phyloP scores from a whole-genome alignment of 2,888 invertebrate genomes.

The Horisme vitalbata region DNA sequence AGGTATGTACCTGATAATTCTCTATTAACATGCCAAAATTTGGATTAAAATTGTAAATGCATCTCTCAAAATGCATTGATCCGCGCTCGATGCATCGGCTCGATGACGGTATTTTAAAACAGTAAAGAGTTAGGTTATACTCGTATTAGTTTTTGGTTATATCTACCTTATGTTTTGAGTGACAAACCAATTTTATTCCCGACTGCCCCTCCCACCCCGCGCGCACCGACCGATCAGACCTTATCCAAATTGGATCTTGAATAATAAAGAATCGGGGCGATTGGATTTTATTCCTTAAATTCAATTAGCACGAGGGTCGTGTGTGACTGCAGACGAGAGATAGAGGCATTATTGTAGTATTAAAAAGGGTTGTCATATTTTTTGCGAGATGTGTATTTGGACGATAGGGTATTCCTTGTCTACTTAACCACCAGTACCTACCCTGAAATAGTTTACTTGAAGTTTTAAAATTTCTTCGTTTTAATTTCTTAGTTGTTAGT shows the following conservation, averaged over 20 bases:
- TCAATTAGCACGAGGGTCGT: slow-evolving; percentile 83
- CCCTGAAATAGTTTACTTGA: no score
- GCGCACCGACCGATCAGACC: slow-evolving; percentile 78
- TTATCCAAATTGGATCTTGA: slow-evolving; percentile 85
- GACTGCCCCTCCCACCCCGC: slow-evolving; percentile 69
- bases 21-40: no score
- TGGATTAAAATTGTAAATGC: no score
- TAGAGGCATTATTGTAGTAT: slow-evolving; percentile 75
- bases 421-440: no score
- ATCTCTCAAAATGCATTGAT: not conserved
- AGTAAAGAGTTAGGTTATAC: slow-evolving; percentile 23
- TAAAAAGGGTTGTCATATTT: slow-evolving; percentile 71
- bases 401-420: no score
- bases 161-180: slow-evolving; percentile 83
- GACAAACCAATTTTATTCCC: slow-evolving; percentile 83
- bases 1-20: no score
- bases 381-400: no score
- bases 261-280: slow-evolving; percentile 84
- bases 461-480: no score
- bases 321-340: slow-evolving; percentile 81
- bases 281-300: slow-evolving; percentile 84
- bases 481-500: no score
- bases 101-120: slow-evolving; percentile 21
- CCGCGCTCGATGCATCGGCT: not conserved
- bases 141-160: no score